Base-by-base conservation (phyloP, 1,140 invertebrate species). In the Euwallacea fornicatus region DNA sequence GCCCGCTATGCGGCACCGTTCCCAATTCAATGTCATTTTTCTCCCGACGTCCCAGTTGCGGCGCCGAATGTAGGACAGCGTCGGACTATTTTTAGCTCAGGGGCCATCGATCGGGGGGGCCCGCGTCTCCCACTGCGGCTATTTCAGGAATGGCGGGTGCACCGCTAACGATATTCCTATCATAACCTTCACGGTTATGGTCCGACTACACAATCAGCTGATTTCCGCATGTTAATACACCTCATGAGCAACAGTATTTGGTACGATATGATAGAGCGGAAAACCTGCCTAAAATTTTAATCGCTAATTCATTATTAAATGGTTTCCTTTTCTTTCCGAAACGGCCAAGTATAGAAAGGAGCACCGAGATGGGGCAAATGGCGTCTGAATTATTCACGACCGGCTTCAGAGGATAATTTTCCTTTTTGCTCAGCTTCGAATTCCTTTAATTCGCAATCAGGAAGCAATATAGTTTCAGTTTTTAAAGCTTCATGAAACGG, bases 41-140 rank as follows among this genome's bases (percentile, higher is more conserved):
- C 68, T 55, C 60, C 53, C 67, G 67, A 67, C 72, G 72, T 64
- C 72, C 72, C 59, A 69, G 59, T 69, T 69, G 68, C 68, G 68
- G 46, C 68, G 21, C 47, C 58, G 67, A 74, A 76, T 76, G 67
- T 76, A 76, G 75, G 75, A 15, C 75, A 74, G 59, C 59, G 47
- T 54, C 67, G 69, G 58, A 70, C 73, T 75, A 75, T 75, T 75
- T 75, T 75, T 75, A 75, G 74, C 46, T 42, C 56, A 58, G 70
- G 70, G 61, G 67, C 15, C 69, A 76, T 76, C 73, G 75, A 76
- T 76, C 75, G 55, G 66, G 56, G 65, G 62, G 66, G 55, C 43
- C 47, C 55, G 63, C 58, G 54, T 42, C 11, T 13, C 62, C 54
- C 63, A 59, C 54, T 74, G 71, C 75, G 71, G 73, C 75, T 74